phyloP scores from a whole-genome alignment of 2,888 invertebrate species.

The Andrena marginata region DNA sequence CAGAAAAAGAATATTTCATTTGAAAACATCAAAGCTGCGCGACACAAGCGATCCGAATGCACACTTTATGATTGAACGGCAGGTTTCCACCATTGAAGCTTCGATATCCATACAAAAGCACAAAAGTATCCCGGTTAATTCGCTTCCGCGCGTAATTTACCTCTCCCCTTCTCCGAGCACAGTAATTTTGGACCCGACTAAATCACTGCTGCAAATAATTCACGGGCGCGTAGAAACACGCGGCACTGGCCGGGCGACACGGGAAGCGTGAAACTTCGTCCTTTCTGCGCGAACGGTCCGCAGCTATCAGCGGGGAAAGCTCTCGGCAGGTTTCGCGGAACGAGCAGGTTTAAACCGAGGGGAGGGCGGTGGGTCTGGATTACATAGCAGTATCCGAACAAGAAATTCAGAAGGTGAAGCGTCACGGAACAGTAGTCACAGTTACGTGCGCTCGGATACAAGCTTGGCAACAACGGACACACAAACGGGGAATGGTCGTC shows the following conservation, averaged over 20 bases:
- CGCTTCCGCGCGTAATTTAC: conserved; percentile 21
- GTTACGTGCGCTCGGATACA: conserved; percentile 4
- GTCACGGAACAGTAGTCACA: conserved; percentile 36
- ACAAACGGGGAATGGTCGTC: conserved; percentile 20
- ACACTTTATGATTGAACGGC: not conserved
- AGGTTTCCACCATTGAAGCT: not conserved
- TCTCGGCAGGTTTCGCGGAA: conserved; percentile 38
- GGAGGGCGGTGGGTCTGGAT: not conserved
- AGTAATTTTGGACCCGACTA: conserved; percentile 23
- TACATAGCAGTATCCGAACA: conserved; percentile 37
- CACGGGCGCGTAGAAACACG: conserved; percentile 23
- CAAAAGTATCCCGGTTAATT: conserved; percentile 8
- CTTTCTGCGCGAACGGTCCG: conserved; percentile 53
- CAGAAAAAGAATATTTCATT: not conserved
- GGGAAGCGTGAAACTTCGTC: conserved; percentile 58
- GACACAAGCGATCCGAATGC: not conserved
- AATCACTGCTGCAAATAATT: conserved; percentile 44
- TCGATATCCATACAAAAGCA: conserved; percentile 1
- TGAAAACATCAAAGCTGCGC: not conserved
- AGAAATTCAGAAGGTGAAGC: conserved; percentile 61
- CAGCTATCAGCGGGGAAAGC: conserved; percentile 37
- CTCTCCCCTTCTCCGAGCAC: not conserved
- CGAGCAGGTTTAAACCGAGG: conserved; percentile 26
- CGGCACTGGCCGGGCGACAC: not conserved
- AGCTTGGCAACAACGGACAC: conserved; percentile 11